These are phyloP conservation scores for Ivindomyrus marchei DNA, from an alignment of 2,113 vertebrate genomes.

Conservation along the genomic window DNA sequence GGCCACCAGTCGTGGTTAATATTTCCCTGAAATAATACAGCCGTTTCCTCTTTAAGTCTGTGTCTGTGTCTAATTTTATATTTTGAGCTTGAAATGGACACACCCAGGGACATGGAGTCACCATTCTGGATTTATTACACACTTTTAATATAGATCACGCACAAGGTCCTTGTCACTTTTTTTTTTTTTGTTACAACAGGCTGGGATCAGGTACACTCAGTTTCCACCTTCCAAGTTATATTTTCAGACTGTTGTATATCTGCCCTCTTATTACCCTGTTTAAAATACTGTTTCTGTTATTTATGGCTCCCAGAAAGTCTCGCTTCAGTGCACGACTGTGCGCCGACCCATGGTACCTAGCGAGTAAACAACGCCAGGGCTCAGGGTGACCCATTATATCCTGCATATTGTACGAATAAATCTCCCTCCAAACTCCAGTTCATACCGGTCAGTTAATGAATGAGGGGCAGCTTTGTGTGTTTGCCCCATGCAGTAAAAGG, in stretches of 20 bases:
- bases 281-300: background rate
- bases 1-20: background rate
- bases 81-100: background rate
- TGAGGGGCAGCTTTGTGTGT: background rate
- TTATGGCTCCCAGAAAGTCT: background rate
- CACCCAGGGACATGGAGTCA: background rate
- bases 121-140: background rate
- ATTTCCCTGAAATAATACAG: background rate
- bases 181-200: background rate
- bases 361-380: background rate
- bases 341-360: background rate
- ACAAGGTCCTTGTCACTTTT: background rate
- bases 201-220: background rate
- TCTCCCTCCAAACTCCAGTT: background rate
- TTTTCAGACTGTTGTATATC: background rate
- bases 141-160: background rate
- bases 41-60: background rate
- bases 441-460: background rate
- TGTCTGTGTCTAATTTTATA: background rate
- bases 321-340: background rate
- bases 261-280: background rate
- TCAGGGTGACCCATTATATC: background rate
- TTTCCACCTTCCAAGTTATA: background rate
- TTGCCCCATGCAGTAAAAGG: background rate
- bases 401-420: background rate